Evolutionary conservation across 2,797 vertebrate genomes (phyloP), one percentile per base, ranked within the genome.

Genomic region (Eulemur albifrons): DNA sequence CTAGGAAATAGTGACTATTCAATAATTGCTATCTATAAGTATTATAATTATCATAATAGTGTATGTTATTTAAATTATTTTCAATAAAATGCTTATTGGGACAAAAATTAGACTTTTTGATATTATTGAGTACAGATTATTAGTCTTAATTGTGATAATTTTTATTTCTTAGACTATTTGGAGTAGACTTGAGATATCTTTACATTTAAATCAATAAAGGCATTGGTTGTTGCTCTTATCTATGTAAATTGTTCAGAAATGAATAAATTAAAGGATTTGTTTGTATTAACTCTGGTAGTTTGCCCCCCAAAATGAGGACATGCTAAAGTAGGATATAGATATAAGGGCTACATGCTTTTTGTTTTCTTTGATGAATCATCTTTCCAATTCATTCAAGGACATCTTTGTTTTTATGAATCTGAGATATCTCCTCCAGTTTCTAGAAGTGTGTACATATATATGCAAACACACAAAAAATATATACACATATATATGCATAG

Each of bases 51-150:
- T 67, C 11, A 57, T 72, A 57, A 52, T 67, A 57, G 21, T 69
- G 85, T 30, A 57, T 38, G 25, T 65, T 52, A 79, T 72, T 87
- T 77, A 67, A 79, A 79, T 93, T 88, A 75, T 38, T 94, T 96
- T 95, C 17, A 72, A 23, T 52, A 70, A 11, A 52, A 43, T 83
- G 23, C 30, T 75, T 30, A 72, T 69, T 27, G 3, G n/a, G 20
- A 67, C n/a, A 92, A 92, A 92, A 89, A 35, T 38, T 54, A 15
- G 1, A 50, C 17, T 57, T 77, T 86, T 92, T 80, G 57, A 82
- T 86, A 83, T 54, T 85, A 52, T 32, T 80, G 11, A 10, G 4
- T 48, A 87, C 20, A 81, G n/a, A 67, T 52, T 83, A 76, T 50
- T 93, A 77, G 35, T 85, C 4, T 57, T 77, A 90, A 88, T 45